Base-by-base conservation (phyloP, 2,797 vertebrate genomes). In the Ptychadena robeensis region DNA sequence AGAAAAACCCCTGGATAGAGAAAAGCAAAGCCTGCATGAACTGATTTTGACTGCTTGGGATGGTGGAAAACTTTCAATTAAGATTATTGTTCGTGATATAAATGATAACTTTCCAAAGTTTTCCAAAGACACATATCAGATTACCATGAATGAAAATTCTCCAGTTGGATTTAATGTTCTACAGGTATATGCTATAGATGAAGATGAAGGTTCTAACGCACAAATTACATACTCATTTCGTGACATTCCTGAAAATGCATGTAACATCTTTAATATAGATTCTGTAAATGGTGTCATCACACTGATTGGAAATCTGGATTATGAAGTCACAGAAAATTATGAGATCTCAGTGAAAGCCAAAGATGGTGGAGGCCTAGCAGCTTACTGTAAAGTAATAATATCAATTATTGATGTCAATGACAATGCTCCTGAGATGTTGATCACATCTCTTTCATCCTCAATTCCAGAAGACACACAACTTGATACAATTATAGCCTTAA, bases 361-460 rank as follows among this genome's bases (percentile, higher is more conserved):
- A 84, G 96, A 96, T 88, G 92, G 93, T 48, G 96, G 95, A 69
- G 95, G 95, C 0, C 89, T 97, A 66, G 93, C 93, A 0, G 94
- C 95, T 0, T 94, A 96, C 82, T 94, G 96, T 44, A 96, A 92
- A 87, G 92, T 97, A 27, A 77, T 94, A 4, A 90, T 97, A 37
- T 93, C 96, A 86, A 87, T 97, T 73, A 68, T 94, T 86, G 96
- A 97, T 82, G 90, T 94, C 37, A 97, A 96, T 35, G 96, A 97
- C 87, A 96, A 97, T 83, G 92, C 90, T 3, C 96, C 96, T 35
- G 93, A 94, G 86, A 92, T 96, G 87, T 92, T 93, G 80, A 90
- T 97, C 85, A 95, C 94, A n/a, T 94, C 94, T 0, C 91, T 96
- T 37, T 94, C 95, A 67, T 94, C 94, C 73, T 93, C 94, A 18